Conservation (phyloP, 92 coral and sea anemone genomes). For the Diadumene lineata region DNA sequence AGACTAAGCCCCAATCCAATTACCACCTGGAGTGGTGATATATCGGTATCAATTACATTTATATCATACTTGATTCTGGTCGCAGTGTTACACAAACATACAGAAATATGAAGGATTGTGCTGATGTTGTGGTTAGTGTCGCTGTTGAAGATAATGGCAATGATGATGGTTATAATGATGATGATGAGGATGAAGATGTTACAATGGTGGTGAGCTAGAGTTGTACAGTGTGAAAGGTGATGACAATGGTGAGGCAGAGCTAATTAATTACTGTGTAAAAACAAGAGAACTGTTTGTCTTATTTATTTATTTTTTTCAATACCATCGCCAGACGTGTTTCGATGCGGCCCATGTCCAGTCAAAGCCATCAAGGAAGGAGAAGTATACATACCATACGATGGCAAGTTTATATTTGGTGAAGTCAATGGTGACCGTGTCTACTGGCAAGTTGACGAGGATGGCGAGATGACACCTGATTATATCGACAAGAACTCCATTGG, state of each 20-base stretch:
- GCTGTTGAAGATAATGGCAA: no score
- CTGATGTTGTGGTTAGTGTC: no score
- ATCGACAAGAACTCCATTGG: slow-evolving; percentile 57
- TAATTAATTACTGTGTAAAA: no score
- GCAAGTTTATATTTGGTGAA: slow-evolving; percentile 76
- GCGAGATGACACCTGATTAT: slow-evolving; percentile 39
- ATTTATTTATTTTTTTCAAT: background rate
- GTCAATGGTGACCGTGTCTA: slow-evolving; percentile 82
- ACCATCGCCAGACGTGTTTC: slow-evolving; percentile 70
- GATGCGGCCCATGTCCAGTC: slow-evolving; percentile 88
- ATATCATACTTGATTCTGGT: no score
- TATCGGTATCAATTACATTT: background rate
- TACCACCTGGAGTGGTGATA: background rate
- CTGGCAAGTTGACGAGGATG: slow-evolving; percentile 69
- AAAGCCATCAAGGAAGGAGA: slow-evolving; percentile 79
- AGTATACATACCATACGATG: slow-evolving; percentile 62
- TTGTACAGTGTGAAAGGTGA: no score
- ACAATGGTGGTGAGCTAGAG: no score
- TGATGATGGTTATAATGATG: no score
- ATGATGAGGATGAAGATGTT: no score
- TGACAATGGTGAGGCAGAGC: no score
- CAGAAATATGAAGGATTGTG: no score
- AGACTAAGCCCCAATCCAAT: background rate
- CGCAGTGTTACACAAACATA: no score
- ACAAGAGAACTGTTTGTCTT: no score